A percentile compares a stretch with the other conserved stretches of the same genome.
These are phyloP conservation scores for Centruroides vittatus DNA, from an alignment of 1,140 invertebrate genomes.

Conservation along the genomic window DNA sequence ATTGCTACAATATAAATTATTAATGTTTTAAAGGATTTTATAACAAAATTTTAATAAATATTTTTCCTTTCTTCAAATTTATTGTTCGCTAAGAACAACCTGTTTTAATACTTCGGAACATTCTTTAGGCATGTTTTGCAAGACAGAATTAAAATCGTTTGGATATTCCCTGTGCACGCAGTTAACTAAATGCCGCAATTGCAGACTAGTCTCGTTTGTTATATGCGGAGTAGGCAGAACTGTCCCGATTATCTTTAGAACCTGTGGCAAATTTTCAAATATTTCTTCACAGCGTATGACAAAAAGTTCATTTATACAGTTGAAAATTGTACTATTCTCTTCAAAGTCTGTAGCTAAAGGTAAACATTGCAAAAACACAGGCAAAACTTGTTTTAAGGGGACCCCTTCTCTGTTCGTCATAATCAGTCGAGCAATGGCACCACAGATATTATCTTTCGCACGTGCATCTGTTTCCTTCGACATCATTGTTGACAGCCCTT, in stretches of 20 bases:
- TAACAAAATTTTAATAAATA: no score
- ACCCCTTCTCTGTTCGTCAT: conserved; percentile 43
- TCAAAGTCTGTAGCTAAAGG: conserved; percentile 58
- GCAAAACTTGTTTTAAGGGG: conserved; percentile 52
- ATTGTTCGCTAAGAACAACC: not conserved
- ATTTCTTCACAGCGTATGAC: conserved; percentile 36
- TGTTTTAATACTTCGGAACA: conserved; percentile 5
- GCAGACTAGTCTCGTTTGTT: not conserved
- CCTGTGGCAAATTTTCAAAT: conserved; percentile 6
- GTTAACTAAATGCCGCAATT: not conserved
- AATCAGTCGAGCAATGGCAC: conserved; percentile 56
- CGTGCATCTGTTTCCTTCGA: conserved; percentile 42
- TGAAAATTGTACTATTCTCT: conserved; percentile 54
- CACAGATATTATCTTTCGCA: conserved; percentile 60
- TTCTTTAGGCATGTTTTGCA: not conserved
- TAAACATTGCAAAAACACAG: conserved; percentile 50
- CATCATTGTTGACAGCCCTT: conserved; percentile 46
- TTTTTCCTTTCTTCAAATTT: no score
- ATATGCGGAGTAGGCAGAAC: not conserved
- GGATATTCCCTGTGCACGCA: conserved; percentile 3
- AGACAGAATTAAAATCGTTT: conserved; percentile 4
- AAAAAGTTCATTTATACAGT: conserved; percentile 46
- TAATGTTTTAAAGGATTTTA: no score
- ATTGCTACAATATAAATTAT: no score
- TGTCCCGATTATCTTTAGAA: not conserved